phyloP scores from a whole-genome alignment of 2,113 vertebrate genomes.

The Pteropus alecto region DNA sequence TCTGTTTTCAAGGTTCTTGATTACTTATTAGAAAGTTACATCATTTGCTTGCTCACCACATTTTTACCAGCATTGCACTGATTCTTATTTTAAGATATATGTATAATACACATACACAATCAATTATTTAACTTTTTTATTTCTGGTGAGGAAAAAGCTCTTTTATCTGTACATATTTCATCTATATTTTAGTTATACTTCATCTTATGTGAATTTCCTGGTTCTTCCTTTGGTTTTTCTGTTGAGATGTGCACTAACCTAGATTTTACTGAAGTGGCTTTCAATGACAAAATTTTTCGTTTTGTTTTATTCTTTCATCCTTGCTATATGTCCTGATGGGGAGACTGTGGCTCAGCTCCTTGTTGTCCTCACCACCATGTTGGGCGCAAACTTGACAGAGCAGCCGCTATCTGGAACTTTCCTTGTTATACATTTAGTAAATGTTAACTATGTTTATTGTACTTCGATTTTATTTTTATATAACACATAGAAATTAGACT shows the following conservation, averaged over 20 bases:
- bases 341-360: too few species aligned
- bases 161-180: not conserved
- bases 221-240: not conserved
- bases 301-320: not conserved
- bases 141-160: not conserved
- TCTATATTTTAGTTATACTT: not conserved
- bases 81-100: not conserved
- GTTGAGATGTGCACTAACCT: not conserved
- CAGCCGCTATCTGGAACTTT: not conserved
- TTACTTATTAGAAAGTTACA: not conserved
- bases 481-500: not conserved
- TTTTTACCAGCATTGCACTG: not conserved
- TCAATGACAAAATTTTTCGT: not conserved
- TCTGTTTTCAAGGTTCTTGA: not conserved
- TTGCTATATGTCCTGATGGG: not conserved
- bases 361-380: fast-evolving
- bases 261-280: not conserved
- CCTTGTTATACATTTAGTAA: not conserved
- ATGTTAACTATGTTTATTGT: not conserved
- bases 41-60: not conserved
- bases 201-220: not conserved
- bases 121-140: not conserved
- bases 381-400: not conserved
- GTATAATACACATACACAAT: not conserved
- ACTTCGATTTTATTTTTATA: not conserved